phyloP scores from a whole-genome alignment of 2,113 vertebrate genomes.

The Hemibagrus wyckioides region DNA sequence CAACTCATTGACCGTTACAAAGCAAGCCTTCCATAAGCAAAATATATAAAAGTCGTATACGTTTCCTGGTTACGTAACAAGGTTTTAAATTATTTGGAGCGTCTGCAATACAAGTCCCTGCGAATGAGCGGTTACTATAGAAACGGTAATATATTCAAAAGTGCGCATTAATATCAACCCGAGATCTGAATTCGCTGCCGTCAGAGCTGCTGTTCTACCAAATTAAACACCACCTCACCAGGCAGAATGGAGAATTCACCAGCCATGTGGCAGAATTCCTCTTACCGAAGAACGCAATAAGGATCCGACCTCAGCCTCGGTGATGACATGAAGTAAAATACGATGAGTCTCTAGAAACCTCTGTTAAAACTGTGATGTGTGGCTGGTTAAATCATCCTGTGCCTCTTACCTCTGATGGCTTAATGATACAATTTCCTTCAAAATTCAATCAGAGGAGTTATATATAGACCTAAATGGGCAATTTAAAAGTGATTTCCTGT shows the following conservation, averaged over 20 bases:
- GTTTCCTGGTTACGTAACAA: not conserved
- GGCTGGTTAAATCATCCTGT: slow-evolving; percentile 22
- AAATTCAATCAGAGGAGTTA: slow-evolving; percentile 22
- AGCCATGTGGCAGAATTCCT: not conserved
- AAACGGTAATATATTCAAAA: not conserved
- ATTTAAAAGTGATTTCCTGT: slow-evolving; percentile 32
- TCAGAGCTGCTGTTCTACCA: not conserved
- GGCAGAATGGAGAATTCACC: not conserved
- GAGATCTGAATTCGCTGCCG: not conserved
- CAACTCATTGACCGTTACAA: not conserved
- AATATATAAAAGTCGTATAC: not conserved
- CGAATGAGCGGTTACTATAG: not conserved
- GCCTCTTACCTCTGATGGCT: slow-evolving; percentile 13
- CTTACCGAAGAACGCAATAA: not conserved
- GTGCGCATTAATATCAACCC: too few relatives aligned
- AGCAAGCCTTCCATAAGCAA: not conserved
- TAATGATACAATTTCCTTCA: slow-evolving; percentile 15
- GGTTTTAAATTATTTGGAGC: not conserved
- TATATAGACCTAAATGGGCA: slow-evolving; percentile 18
- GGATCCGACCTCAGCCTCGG: not conserved
- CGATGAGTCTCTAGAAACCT: not conserved
- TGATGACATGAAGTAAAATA: slow-evolving; percentile 6
- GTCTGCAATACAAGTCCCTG: not conserved
- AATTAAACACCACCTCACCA: not conserved
- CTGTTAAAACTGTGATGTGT: not conserved